Conservation (phyloP, 2,797 vertebrate genomes). For the Hydrolagus colliei region DNA sequence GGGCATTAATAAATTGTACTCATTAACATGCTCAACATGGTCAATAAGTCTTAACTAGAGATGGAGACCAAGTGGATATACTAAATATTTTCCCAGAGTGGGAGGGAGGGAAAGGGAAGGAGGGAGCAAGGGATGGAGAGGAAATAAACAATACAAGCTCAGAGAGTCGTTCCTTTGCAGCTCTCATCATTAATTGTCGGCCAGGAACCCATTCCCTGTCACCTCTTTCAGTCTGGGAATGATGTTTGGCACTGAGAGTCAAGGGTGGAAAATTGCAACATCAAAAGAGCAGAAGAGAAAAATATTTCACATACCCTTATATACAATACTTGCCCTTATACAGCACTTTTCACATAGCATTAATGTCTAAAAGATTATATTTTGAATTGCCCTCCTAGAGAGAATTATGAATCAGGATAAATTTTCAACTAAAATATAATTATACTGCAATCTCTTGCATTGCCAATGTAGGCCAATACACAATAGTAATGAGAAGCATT, state of each 20-base stretch:
- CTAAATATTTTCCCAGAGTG: too few species aligned
- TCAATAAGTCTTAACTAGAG: too few species aligned
- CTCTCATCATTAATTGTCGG: not conserved
- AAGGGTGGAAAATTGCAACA: not conserved
- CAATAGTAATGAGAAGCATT: not conserved
- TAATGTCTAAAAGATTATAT: not conserved
- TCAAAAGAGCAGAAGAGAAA: not conserved
- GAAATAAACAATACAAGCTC: not conserved
- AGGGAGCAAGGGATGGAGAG: not conserved
- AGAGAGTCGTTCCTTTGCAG: not conserved
- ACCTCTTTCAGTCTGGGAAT: not conserved
- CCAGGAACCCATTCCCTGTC: not conserved
- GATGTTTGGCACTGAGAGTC: not conserved
- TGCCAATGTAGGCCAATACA: not conserved
- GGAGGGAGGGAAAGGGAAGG: too few species aligned
- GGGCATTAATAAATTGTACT: too few species aligned
- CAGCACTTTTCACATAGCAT: too few species aligned
- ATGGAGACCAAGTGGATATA: too few species aligned
- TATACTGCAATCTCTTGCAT: not conserved
- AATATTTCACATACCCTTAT: not conserved
- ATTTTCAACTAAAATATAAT: not conserved
- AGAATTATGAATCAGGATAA: not conserved
- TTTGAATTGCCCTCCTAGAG: not conserved
- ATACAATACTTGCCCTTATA: not conserved
- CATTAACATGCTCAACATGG: too few species aligned